Conservation (phyloP, 1,140 invertebrate species). For the Coptotermes formosanus region DNA sequence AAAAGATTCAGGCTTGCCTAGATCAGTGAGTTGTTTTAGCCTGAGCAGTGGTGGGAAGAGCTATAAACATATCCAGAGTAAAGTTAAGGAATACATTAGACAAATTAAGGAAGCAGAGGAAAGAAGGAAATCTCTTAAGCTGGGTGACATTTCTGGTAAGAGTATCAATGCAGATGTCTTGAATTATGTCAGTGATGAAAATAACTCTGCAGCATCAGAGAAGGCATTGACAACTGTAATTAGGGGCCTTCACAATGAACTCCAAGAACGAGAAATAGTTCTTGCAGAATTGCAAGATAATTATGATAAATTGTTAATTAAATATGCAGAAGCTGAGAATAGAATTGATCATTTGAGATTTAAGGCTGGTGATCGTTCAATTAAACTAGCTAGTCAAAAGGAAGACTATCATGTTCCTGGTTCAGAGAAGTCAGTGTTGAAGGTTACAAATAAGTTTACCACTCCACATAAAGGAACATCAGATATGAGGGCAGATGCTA, state of each 20-base stretch:
- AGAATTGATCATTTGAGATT: conserved; percentile 49
- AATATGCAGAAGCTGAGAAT: conserved; percentile 48
- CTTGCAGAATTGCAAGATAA: conserved; percentile 45
- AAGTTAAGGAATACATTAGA: conserved; percentile 35
- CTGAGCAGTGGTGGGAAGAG: conserved; percentile 3
- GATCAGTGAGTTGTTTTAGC: conserved; percentile 25
- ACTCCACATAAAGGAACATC: not conserved
- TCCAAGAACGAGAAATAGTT: conserved; percentile 39
- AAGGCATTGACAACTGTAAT: not conserved
- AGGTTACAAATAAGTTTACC: not conserved
- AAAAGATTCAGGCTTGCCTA: conserved; percentile 27
- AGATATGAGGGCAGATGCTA: not conserved
- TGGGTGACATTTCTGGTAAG: not conserved
- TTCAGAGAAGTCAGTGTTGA: not conserved
- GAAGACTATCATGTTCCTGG: not conserved
- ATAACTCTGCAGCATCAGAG: not conserved
- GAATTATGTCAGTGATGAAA: not conserved
- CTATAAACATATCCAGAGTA: conserved; percentile 33
- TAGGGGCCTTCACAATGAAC: not conserved
- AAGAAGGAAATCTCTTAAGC: not conserved
- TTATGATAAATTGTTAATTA: conserved; percentile 43
- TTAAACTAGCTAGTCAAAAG: not conserved
- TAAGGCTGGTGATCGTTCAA: conserved; percentile 32
- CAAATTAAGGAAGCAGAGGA: conserved; percentile 8
- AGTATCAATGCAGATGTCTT: not conserved